Evolutionary conservation across 2,797 vertebrate species (phyloP), one percentile per base, ranked within the genome.

Genomic region (Iguana delicatissima): DNA sequence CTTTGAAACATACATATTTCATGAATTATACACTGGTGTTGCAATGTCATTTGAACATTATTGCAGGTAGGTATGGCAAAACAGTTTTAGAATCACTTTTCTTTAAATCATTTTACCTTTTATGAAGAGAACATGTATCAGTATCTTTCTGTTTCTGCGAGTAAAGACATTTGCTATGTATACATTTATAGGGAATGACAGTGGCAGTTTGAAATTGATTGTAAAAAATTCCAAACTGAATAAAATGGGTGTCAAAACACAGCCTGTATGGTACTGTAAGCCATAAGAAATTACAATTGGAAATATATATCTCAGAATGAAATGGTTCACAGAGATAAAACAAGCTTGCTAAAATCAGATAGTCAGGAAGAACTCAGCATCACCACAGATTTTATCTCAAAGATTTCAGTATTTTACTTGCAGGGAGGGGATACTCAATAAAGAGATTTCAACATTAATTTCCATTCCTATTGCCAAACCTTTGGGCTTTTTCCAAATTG

Each of bases 261-360:
- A 57, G 46, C 35, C 26, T 76, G 80, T 50, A 88, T 84, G 89
- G 92, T 92, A 92, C 80, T 95, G 64, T 82, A 91, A 93, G 77
- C 80, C 90, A 91, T 89, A 95, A 87, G 91, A 87, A 1, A 32
- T 18, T 50, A 55, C 69, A 93, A 80, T 46, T 87, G 89, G 91
- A 91, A 92, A 93, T 90, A 89, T 55, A 20, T 67, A n/a, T 93
- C 84, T 50, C 59, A 86, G 69, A 88, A 76, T 94, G 59, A 12
- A 93, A 85, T 1, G 69, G 2, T 82, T 92, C 69, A 35, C 77
- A 91, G 92, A 20, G 73, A 89, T 85, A 74, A 89, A 91, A 87
- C 38, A 77, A 83, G 55, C n/a, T 82, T 32, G 26, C n/a, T 73
- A 55, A 67, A 24, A 76, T 12, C 4, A 93, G 74, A 86, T 87